These are phyloP conservation scores for Pseudococcus longispinus DNA, from an alignment of 2,888 invertebrate genomes.

Conservation along the genomic window DNA sequence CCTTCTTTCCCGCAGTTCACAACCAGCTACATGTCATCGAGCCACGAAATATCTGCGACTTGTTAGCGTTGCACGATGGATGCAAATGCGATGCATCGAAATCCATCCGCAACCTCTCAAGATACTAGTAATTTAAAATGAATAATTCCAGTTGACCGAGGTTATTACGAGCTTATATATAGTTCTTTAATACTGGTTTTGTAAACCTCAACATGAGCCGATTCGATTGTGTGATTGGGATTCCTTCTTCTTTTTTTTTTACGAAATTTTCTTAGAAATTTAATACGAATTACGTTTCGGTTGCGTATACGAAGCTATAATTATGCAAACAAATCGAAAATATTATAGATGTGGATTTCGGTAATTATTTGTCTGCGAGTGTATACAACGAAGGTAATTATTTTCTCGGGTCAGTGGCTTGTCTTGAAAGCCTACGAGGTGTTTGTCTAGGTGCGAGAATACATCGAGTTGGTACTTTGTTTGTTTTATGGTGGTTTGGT, in stretches of 20 bases:
- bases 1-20: background rate
- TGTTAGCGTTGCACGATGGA: background rate
- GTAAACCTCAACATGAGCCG: background rate
- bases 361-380: slow-evolving; percentile 13
- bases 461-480: slow-evolving; percentile 13
- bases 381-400: slow-evolving; percentile 3
- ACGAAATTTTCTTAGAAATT: slow-evolving; percentile 14
- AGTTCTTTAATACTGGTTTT: slow-evolving; percentile 13
- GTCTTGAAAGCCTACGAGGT: background rate
- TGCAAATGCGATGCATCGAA: background rate
- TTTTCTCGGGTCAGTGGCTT: slow-evolving; percentile 33
- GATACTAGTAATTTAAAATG: slow-evolving; percentile 10
- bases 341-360: slow-evolving; percentile 7
- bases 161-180: slow-evolving; percentile 32
- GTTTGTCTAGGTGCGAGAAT: background rate
- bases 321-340: slow-evolving; percentile 16
- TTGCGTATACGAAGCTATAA: background rate
- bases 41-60: background rate
- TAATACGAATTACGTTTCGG: background rate
- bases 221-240: slow-evolving; percentile 30
- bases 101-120: background rate
- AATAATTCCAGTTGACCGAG: slow-evolving; percentile 21
- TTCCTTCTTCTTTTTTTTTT: background rate
- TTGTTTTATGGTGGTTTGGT: background rate
- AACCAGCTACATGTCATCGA: background rate